phyloP scores from a whole-genome alignment of 2,113 vertebrate genomes.

The Pogonocichla stellata region DNA sequence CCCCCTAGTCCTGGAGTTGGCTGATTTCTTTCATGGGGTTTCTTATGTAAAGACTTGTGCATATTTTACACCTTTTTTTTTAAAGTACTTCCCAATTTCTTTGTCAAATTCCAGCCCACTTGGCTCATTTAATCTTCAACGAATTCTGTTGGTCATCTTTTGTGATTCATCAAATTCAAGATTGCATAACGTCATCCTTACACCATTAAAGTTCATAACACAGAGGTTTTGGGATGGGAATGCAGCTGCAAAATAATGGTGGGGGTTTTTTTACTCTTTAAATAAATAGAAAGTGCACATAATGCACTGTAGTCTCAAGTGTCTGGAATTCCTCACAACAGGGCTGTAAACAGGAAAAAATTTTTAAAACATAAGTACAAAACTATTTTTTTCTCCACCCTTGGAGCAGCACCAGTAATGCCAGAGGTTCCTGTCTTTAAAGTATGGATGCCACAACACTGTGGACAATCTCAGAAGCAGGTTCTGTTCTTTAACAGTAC shows the following conservation, averaged over 20 bases:
- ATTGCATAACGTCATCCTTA: not conserved
- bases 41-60: not conserved
- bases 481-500: not conserved
- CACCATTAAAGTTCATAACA: not conserved
- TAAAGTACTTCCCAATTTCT: not conserved
- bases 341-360: not conserved
- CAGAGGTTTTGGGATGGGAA: not conserved
- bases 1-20: not conserved
- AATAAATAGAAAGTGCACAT: not conserved
- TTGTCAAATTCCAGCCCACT: not conserved
- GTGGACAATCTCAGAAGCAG: not conserved
- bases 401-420: not conserved
- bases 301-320: not conserved
- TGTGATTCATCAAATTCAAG: not conserved
- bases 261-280: not conserved
- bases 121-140: not conserved
- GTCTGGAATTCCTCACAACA: not conserved
- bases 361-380: not conserved
- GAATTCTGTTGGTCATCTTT: not conserved
- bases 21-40: not conserved
- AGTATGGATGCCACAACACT: not conserved
- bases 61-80: not conserved
- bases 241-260: not conserved
- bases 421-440: not conserved
- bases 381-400: not conserved